phyloP scores from a whole-genome alignment of 2,113 vertebrate genomes.

The Rhinichthys klamathensis region DNA sequence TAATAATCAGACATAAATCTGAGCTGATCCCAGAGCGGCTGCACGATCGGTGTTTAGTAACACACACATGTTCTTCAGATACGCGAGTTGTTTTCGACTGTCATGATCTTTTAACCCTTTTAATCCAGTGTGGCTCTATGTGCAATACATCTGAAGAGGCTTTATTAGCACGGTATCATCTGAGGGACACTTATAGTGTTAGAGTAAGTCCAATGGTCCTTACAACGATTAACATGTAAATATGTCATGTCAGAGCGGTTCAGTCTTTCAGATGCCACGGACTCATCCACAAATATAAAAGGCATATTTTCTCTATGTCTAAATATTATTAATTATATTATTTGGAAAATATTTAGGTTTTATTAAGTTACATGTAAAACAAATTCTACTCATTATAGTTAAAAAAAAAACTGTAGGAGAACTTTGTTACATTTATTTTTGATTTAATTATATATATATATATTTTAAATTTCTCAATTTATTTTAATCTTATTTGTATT shows the following conservation, averaged over 20 bases:
- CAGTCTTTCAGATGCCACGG: background rate
- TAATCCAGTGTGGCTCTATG: background rate
- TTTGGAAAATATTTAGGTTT: background rate
- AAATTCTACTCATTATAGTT: background rate
- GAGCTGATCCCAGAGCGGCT: background rate
- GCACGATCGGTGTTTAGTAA: background rate
- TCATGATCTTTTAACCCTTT: background rate
- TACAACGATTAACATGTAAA: background rate
- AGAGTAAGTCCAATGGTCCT: background rate
- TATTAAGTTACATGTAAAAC: background rate
- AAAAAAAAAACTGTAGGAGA: too few species aligned
- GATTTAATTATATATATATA: too few species aligned
- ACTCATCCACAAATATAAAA: too few species aligned
- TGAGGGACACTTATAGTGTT: background rate
- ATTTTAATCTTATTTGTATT: background rate
- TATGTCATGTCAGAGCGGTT: background rate
- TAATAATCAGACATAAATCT: background rate
- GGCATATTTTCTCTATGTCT: too few species aligned
- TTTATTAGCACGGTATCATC: background rate
- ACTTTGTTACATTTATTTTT: too few species aligned
- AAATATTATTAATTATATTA: too few species aligned
- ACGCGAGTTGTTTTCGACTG: background rate
- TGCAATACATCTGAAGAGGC: background rate
- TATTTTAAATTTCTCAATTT: background rate
- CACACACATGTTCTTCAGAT: background rate